These are phyloP conservation scores for Calosoma granatense DNA, from an alignment of 1,140 invertebrate genomes.

Conservation along the genomic window DNA sequence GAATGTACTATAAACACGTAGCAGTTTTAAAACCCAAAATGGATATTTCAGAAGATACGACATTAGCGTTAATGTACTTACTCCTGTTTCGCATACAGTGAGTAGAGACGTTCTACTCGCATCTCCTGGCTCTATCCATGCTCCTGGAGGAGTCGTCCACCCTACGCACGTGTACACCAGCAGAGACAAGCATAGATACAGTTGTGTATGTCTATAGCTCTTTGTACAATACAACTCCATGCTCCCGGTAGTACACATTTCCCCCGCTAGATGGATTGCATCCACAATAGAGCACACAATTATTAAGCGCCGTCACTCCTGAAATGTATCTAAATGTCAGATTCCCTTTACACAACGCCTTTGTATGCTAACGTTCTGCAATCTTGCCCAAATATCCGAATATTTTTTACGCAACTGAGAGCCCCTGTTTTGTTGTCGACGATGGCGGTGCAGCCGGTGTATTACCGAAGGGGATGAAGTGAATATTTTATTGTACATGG, in stretches of 20 bases:
- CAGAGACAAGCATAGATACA: too few relatives aligned
- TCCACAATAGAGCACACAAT: not conserved
- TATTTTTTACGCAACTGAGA: not conserved
- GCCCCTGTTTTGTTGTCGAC: not conserved
- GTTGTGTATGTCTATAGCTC: not conserved
- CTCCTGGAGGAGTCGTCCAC: not conserved
- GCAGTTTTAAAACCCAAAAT: slow-evolving; percentile 3
- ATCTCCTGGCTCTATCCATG: too few relatives aligned
- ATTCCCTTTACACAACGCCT: not conserved
- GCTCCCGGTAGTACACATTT: not conserved
- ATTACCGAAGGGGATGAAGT: not conserved
- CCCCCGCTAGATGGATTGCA: slow-evolving; percentile 3
- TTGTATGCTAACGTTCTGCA: slow-evolving; percentile 2
- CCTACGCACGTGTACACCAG: not conserved
- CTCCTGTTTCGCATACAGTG: too few relatives aligned
- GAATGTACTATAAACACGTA: not conserved
- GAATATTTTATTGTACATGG: not conserved
- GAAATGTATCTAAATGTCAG: slow-evolving; percentile 7
- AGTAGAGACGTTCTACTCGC: too few relatives aligned
- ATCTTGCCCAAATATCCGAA: not conserved
- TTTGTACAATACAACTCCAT: not conserved
- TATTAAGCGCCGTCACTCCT: not conserved
- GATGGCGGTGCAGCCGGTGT: not conserved
- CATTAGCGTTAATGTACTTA: not conserved
- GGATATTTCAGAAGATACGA: slow-evolving; percentile 2